Percentiles rank a stretch among this genome's conserved stretches.
Conservation (phyloP, 2,888 invertebrate species). For the Diarsia brunnea region DNA sequence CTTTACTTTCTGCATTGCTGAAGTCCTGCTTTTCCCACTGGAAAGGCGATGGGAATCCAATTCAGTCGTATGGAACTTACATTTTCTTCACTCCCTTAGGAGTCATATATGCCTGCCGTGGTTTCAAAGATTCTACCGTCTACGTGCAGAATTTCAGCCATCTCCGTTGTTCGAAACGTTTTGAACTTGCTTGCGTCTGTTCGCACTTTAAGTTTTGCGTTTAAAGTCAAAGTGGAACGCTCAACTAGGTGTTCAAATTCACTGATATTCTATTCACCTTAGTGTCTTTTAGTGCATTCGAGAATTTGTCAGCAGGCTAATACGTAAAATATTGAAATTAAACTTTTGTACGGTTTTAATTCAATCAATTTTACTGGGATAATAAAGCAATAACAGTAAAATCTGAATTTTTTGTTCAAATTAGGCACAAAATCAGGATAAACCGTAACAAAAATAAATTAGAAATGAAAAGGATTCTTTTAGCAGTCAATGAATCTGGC, state of each 20-base stretch:
- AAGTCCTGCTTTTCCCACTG: conserved; percentile 31
- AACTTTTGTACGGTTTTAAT: background rate
- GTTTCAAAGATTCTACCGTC: conserved; percentile 39
- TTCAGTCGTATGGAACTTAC: conserved; percentile 58
- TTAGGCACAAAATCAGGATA: background rate
- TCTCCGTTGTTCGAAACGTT: conserved; percentile 21
- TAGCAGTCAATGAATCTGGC: background rate
- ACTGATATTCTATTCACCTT: background rate
- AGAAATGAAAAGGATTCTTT: no score
- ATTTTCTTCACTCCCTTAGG: conserved; percentile 54
- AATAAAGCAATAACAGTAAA: background rate
- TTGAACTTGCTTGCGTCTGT: conserved; percentile 13
- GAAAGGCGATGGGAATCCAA: conserved; percentile 46
- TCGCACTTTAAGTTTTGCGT: background rate
- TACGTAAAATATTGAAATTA: background rate
- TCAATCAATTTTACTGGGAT: background rate
- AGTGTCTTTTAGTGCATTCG: background rate
- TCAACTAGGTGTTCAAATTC: background rate
- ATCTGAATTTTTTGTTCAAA: background rate
- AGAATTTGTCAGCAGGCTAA: background rate
- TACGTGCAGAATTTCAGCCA: conserved; percentile 32
- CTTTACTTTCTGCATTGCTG: conserved; percentile 20
- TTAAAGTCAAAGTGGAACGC: background rate
- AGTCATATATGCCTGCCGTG: conserved; percentile 47
- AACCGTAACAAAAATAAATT: background rate